A percentile compares a stretch with the other conserved stretches of the same genome.
Evolutionary conservation across 2,797 vertebrate genomes (phyloP).

Genomic region (Oryzias dopingdopingensis): DNA sequence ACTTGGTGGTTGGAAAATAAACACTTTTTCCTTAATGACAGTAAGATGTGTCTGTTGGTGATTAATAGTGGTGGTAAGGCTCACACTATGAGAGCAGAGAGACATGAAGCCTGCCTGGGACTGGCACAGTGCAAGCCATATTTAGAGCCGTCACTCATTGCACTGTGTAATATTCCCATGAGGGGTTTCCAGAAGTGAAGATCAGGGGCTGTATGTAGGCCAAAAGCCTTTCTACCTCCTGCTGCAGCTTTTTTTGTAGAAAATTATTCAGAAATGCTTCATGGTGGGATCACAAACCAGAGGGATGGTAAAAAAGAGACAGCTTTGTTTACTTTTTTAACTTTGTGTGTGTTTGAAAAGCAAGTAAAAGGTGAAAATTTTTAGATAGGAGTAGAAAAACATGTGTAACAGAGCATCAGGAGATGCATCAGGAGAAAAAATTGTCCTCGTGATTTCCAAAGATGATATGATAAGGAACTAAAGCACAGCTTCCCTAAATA

Average conservation of each 20-base stretch:
- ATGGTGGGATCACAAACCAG: constrained; percentile 8
- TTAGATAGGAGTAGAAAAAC: no score
- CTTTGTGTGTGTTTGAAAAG: no score
- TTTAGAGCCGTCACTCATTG: constrained; percentile 48
- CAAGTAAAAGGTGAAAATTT: no score
- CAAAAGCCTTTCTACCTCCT: constrained; percentile 25
- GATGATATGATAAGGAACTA: no score
- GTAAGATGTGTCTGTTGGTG: no score
- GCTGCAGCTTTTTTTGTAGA: constrained; percentile 14
- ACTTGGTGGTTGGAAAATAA: no score
- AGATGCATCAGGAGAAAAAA: no score
- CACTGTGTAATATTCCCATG: constrained; percentile 18
- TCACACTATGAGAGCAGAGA: constrained; percentile 6
- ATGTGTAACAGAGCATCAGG: no score
- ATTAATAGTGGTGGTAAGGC: neutral
- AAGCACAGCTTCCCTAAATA: no score
- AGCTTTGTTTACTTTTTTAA: neutral
- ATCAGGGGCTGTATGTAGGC: constrained; percentile 52
- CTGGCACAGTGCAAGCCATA: constrained; percentile 17
- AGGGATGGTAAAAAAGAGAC: neutral
- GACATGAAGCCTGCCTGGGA: neutral
- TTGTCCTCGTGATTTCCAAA: no score
- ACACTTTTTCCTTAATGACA: no score
- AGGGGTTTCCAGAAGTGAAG: constrained; percentile 39
- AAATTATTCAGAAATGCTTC: constrained; percentile 6